These are phyloP conservation scores for Oscheius onirici DNA, from an alignment of 2,888 invertebrate genomes.

Conservation along the genomic window DNA sequence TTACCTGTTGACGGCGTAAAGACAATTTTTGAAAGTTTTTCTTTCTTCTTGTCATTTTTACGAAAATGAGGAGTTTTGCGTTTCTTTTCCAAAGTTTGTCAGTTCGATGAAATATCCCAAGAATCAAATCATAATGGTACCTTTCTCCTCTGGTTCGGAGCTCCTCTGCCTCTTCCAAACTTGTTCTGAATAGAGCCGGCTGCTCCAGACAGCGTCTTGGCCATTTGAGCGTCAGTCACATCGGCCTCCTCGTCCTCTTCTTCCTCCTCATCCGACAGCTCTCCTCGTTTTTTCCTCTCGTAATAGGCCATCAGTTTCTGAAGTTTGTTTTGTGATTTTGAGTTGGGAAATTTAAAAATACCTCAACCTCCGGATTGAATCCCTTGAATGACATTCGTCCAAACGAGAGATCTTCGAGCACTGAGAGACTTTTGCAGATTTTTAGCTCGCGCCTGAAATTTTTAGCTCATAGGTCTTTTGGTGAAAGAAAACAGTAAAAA, in stretches of 20 bases:
- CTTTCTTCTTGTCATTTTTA: no score
- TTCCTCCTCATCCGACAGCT: slow-evolving; percentile 39
- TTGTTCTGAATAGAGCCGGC: slow-evolving; percentile 20
- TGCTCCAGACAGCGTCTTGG: slow-evolving; percentile 29
- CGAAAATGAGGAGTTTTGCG: no score
- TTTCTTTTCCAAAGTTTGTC: no score
- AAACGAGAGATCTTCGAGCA: slow-evolving; percentile 83
- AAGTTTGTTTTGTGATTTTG: neutral
- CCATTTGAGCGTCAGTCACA: slow-evolving; percentile 56
- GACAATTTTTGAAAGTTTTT: no score
- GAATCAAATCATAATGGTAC: no score
- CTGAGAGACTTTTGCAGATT: slow-evolving; percentile 62
- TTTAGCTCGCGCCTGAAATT: slow-evolving; percentile 27
- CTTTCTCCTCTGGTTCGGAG: no score
- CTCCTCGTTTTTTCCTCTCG: slow-evolving; percentile 47
- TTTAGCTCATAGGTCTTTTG: no score
- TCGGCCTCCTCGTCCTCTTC: slow-evolving; percentile 53
- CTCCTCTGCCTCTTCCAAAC: neutral
- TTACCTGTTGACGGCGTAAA: no score
- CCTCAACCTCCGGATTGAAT: slow-evolving; percentile 90
- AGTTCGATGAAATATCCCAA: no score
- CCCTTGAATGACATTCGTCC: slow-evolving; percentile 90
- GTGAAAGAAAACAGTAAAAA: no score
- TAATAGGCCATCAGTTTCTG: slow-evolving; percentile 56
- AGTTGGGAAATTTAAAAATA: slow-evolving; percentile 40